phyloP scores from a whole-genome alignment of 2,797 vertebrate genomes.

The Glyptemys insculpta region DNA sequence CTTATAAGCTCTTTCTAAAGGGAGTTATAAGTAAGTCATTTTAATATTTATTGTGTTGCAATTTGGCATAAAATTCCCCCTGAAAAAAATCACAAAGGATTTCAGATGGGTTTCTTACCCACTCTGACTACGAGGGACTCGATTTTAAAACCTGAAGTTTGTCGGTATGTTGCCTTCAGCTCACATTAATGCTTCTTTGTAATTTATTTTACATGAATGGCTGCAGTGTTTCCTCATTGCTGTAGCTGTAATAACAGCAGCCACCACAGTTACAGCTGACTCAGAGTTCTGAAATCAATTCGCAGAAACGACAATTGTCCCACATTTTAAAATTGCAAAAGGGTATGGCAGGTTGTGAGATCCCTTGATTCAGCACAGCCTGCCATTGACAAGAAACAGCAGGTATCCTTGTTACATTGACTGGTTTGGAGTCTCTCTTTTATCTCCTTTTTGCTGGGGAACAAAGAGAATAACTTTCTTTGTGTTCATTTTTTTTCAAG shows the following conservation, averaged over 20 bases:
- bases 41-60: neutral
- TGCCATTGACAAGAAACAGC: neutral
- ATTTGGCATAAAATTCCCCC: neutral
- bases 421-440: neutral
- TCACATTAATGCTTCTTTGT: accelerated
- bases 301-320: neutral
- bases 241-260: neutral
- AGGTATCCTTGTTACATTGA: neutral
- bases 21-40: neutral
- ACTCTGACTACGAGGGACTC: neutral
- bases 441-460: constrained; percentile 43
- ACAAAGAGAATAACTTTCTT: constrained; percentile 42
- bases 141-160: accelerated
- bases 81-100: neutral
- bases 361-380: constrained; percentile 32
- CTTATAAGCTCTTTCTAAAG: neutral
- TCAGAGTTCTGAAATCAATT: neutral
- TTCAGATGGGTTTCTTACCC: neutral
- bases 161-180: accelerated
- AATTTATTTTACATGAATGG: neutral
- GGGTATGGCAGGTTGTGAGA: constrained; percentile 29
- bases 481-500: neutral
- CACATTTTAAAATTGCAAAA: neutral
- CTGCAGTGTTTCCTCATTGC: neutral
- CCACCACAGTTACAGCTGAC: constrained; percentile 3